These are phyloP conservation scores for Cyprinus carpio DNA, from an alignment of 2,113 vertebrate genomes.

Conservation along the genomic window DNA sequence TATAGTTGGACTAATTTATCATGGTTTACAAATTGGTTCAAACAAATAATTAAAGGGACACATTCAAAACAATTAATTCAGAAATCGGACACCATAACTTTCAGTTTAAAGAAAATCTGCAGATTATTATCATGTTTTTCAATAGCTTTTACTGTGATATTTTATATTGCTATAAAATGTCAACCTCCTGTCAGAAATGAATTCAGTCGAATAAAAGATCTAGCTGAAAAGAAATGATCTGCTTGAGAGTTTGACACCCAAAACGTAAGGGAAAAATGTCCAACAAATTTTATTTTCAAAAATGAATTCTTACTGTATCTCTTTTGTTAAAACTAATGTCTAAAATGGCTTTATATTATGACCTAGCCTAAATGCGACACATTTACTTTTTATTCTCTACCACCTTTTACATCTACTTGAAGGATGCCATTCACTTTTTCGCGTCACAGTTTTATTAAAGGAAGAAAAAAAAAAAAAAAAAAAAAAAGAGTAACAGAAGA, in stretches of 20 bases:
- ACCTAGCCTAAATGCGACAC: neutral
- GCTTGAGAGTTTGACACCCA: neutral
- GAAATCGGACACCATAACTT: too few species aligned
- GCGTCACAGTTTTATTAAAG: neutral
- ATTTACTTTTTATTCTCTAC: neutral
- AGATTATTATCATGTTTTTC: neutral
- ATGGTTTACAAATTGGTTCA: too few species aligned
- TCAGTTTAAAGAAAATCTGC: too few species aligned
- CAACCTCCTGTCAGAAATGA: too few species aligned
- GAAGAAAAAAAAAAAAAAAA: too few species aligned
- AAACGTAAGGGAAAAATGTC: neutral
- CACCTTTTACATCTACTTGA: neutral
- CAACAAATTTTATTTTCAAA: neutral
- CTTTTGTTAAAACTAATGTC: neutral
- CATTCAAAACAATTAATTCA: too few species aligned
- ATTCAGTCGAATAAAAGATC: neutral
- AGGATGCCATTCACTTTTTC: neutral
- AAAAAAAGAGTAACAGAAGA: neutral
- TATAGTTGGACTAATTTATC: too few species aligned
- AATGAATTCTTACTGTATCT: neutral
- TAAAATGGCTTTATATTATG: too few species aligned
- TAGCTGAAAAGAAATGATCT: neutral
- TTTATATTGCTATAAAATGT: neutral
- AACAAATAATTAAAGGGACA: too few species aligned
- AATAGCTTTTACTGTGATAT: neutral